A percentile compares a stretch with the other conserved stretches of the same genome.
Conservation (phyloP, 92 coral and sea anemone genomes). For the Actinernus sp. region DNA sequence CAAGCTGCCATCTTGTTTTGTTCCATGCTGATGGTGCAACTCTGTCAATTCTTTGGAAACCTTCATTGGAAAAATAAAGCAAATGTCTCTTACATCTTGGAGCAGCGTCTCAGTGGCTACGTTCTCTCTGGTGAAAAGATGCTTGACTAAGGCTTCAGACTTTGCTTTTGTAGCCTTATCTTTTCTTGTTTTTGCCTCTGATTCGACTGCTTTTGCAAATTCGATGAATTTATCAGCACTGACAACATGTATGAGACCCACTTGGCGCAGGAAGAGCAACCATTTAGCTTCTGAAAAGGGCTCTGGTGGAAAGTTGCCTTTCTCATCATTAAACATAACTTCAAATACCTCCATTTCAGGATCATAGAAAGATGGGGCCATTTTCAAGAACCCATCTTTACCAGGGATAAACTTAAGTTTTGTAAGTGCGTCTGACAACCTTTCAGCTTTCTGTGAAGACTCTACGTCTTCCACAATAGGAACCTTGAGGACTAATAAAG, state of each 20-base stretch:
- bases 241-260: constrained; percentile 60
- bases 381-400: constrained; percentile 16
- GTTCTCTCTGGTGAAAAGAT: constrained; percentile 22
- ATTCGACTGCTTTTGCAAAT: constrained; percentile 61
- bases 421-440: constrained; percentile 3
- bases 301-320: constrained; percentile 50
- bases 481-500: background rate
- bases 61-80: constrained; percentile 29
- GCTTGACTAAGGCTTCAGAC: constrained; percentile 46
- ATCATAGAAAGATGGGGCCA: constrained; percentile 53
- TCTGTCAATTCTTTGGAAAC: constrained; percentile 4
- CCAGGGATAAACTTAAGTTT: constrained; percentile 3
- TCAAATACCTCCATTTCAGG: constrained; percentile 55
- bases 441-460: background rate
- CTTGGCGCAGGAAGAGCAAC: constrained; percentile 44
- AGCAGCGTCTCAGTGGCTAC: constrained; percentile 3
- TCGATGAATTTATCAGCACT: constrained; percentile 14
- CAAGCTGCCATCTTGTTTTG: background rate
- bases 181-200: constrained; percentile 18
- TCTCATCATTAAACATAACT: constrained; percentile 25
- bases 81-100: constrained; percentile 15
- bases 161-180: constrained; percentile 19
- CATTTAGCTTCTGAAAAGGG: constrained; percentile 46
- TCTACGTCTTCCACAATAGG: background rate
- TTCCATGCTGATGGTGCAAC: constrained; percentile 31